Percentiles rank a stretch among this genome's conserved stretches.
These are phyloP conservation scores for Candidula unifasciata DNA, from an alignment of 2,888 invertebrate genomes.

Conservation along the genomic window DNA sequence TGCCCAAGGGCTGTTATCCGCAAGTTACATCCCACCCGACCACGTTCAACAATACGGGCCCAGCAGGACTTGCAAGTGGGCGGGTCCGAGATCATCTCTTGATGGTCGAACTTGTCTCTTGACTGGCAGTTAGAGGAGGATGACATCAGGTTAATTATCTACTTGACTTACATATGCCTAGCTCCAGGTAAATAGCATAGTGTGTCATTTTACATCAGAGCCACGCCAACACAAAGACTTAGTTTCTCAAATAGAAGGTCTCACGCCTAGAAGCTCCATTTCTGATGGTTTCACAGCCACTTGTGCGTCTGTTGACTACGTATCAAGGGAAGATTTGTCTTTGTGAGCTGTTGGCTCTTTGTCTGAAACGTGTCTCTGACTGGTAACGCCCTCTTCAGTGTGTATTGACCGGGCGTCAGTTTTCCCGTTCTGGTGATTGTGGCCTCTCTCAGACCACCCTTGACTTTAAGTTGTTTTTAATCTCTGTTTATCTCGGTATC, in stretches of 20 bases:
- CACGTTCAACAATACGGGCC: neutral
- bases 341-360: neutral
- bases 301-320: neutral
- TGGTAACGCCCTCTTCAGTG: neutral
- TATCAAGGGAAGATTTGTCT: neutral
- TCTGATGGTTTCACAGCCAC: neutral
- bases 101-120: neutral
- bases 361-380: neutral
- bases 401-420: neutral
- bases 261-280: neutral
- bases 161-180: neutral
- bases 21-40: neutral
- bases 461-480: conserved; percentile 1
- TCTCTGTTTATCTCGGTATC: conserved; percentile 33
- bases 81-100: neutral
- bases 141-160: conserved; percentile 29
- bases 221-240: neutral
- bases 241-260: neutral
- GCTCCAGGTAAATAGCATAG: conserved; percentile 7
- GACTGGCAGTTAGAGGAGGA: neutral
- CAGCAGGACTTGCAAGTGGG: neutral
- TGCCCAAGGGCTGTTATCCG: neutral
- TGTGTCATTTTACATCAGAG: neutral
- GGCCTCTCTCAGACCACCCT: neutral
- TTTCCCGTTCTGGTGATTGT: neutral